Base-by-base conservation (phyloP, 2,113 vertebrate genomes). In the Hypanus sabinus region DNA sequence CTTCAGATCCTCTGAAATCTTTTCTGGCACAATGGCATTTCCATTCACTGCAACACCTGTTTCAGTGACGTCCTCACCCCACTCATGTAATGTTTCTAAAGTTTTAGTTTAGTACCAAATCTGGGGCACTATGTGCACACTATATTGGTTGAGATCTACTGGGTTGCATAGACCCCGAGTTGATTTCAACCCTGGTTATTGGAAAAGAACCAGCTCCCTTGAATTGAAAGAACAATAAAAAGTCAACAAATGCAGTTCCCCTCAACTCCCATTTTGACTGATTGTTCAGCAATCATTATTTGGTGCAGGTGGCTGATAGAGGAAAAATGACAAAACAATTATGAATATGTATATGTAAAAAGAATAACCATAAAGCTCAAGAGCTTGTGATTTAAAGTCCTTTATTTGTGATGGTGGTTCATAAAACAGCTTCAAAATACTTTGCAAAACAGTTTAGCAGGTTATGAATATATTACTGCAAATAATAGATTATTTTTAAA, bases 381-480 rank as follows among this genome's bases (percentile, higher is more conserved):
- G 36, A 27, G 1, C 4, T 93, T 55, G 91, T 93, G 91, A 93
- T 93, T 36, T 68, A 73, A 71, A 73, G 70, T 27, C 91, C 91
- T 93, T 93, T 93, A 93, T 93, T 93, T 73, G 70, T 93, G 91
- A 93, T 73, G 14, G 70, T 93, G 91, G 68, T 0, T 73, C 68
- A 73, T 27, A 93, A 46, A 93, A 70, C 68, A 73, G 68, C 68
- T 93, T 73, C 24, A 55, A 46, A 46, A 93, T 22, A 73, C 68
- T 93, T 93, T 55, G 91, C 38, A 24, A 46, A 33, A 73, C 68
- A 38, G 38, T 93, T 75, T 73, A 73, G 91, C 91, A 93, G 38
- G 90, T 27, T 73, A 38, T 24, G 91, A 55, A 93, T 93, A 93
- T 93, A 73, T 93, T 93, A 93, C 91, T 75, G 68, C 91, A 93